These are phyloP conservation scores for Stegostoma tigrinum DNA, from an alignment of 2,113 vertebrate species.

Conservation along the genomic window DNA sequence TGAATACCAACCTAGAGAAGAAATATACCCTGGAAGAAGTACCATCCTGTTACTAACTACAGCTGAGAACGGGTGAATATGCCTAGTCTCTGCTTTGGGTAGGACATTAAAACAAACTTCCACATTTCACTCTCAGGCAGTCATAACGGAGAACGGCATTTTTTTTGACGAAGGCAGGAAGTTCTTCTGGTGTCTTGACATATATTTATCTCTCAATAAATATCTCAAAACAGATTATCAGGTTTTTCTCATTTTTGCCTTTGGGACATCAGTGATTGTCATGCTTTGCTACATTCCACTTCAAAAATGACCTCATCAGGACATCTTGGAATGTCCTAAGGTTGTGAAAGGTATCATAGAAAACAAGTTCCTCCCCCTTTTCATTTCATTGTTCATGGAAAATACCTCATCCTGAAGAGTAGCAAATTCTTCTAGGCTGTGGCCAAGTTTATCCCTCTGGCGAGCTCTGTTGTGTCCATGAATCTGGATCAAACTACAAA, in stretches of 20 bases:
- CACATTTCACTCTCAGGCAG: neutral
- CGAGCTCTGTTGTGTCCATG: slow-evolving; percentile 95
- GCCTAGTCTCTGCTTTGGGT: neutral
- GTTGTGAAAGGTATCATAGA: neutral
- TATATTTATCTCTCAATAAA: neutral
- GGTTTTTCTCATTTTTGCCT: neutral
- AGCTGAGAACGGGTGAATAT: neutral
- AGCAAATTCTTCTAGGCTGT: slow-evolving; percentile 96
- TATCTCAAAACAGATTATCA: neutral
- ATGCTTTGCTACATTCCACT: neutral
- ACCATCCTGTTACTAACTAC: neutral
- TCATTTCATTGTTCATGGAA: neutral
- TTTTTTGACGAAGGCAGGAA: neutral
- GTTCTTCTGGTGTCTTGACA: neutral
- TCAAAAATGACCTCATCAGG: neutral
- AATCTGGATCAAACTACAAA: slow-evolving; percentile 96
- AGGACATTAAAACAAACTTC: neutral
- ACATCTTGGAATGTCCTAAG: neutral
- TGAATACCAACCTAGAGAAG: neutral
- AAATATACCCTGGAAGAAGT: neutral
- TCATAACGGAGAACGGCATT: neutral
- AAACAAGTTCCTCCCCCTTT: neutral
- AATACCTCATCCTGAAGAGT: slow-evolving; percentile 93
- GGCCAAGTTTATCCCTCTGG: slow-evolving; percentile 94
- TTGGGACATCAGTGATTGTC: neutral